A percentile compares a stretch with the other conserved stretches of the same genome.
phyloP scores from a whole-genome alignment of 2,113 vertebrate genomes.

The Epinephelus moara region DNA sequence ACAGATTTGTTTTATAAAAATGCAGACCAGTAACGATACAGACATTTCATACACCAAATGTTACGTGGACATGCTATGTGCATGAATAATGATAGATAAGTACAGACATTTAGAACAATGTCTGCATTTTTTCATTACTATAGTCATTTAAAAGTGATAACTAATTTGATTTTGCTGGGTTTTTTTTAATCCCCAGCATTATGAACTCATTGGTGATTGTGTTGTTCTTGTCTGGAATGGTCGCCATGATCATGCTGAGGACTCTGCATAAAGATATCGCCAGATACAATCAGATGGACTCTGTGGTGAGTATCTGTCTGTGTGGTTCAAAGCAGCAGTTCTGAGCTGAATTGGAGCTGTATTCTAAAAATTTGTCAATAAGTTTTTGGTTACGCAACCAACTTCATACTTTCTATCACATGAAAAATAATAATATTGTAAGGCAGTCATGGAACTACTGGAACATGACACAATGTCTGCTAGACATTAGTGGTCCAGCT shows the following conservation, averaged over 20 bases:
- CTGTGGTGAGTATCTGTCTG: conserved; percentile 70
- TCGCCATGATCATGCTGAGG: conserved; percentile 95
- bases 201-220: conserved; percentile 98
- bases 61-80: too few relatives aligned
- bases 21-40: too few relatives aligned
- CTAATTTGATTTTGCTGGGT: neutral
- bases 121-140: too few relatives aligned
- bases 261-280: conserved; percentile 97
- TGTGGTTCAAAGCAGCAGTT: neutral
- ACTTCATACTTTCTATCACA: neutral
- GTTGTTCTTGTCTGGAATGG: conserved; percentile 95
- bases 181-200: conserved; percentile 82
- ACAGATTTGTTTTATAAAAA: too few relatives aligned
- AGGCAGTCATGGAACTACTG: too few relatives aligned
- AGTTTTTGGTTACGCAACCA: neutral
- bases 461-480: neutral
- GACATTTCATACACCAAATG: too few relatives aligned
- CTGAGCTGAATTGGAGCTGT: neutral
- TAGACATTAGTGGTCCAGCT: neutral
- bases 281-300: conserved; percentile 96
- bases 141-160: neutral
- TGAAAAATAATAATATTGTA: neutral
- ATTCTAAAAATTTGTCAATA: neutral
- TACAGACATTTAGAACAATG: too few relatives aligned
- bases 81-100: too few relatives aligned